Evolutionary conservation across 2,888 invertebrate species (phyloP).

Genomic region (Crematogaster levior): DNA sequence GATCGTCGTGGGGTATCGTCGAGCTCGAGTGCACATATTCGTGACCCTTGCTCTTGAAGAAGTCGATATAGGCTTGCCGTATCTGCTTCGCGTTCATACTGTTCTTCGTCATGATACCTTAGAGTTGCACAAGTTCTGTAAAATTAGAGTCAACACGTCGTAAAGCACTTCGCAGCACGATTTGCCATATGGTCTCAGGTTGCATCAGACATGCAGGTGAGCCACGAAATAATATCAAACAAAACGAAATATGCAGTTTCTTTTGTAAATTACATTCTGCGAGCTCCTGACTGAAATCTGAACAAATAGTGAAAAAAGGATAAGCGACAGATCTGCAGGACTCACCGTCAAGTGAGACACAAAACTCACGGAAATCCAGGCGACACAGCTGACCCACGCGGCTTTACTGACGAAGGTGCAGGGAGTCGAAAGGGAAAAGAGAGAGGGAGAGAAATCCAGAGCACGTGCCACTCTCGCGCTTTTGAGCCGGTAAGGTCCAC

Average conservation of each 20-base stretch:
- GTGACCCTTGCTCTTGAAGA: conserved; percentile 95
- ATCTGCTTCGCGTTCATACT: conserved; percentile 92
- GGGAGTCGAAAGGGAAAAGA: conserved; percentile 58
- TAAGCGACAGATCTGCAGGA: not conserved
- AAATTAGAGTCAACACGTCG: conserved; percentile 13
- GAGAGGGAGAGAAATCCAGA: conserved; percentile 27
- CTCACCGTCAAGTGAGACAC: conserved; percentile 29
- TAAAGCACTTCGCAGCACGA: conserved; percentile 9
- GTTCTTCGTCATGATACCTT: conserved; percentile 32
- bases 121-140: not conserved
- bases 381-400: conserved; percentile 42
- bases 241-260: not conserved
- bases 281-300: not conserved
- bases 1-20: conserved; percentile 98
- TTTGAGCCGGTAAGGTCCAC: conserved; percentile 19
- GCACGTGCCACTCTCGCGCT: conserved; percentile 32
- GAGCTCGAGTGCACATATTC: conserved; percentile 98
- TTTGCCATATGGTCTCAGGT: conserved; percentile 61
- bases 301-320: conserved; percentile 8
- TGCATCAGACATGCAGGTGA: not conserved
- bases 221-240: not conserved
- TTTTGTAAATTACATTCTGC: not conserved
- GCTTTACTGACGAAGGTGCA: conserved; percentile 4
- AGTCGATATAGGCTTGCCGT: conserved; percentile 94
- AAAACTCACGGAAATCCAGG: conserved; percentile 33